Conservation (phyloP, 1,140 invertebrate genomes). For the Latrodectus geometricus region DNA sequence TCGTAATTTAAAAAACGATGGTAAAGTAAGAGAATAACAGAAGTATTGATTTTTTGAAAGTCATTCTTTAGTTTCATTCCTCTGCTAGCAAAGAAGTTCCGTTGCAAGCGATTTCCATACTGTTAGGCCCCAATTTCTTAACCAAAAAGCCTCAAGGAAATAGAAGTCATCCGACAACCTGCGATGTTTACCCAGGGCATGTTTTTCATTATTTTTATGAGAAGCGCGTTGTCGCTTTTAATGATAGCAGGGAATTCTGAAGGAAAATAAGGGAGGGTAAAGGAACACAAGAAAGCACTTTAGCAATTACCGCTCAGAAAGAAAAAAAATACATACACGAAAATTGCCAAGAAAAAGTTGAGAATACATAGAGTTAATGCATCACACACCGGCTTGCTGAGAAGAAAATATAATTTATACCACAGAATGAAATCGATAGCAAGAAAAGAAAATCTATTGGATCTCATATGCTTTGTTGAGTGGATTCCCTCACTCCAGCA, state of each 20-base stretch:
- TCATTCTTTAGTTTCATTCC: too few relatives aligned
- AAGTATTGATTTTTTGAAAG: too few relatives aligned
- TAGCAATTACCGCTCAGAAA: neutral
- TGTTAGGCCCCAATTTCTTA: too few relatives aligned
- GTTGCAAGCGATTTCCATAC: too few relatives aligned
- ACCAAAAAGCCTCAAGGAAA: neutral
- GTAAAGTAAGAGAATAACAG: too few relatives aligned
- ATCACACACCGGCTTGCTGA: neutral
- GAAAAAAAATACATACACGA: neutral
- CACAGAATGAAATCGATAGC: neutral
- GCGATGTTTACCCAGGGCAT: neutral
- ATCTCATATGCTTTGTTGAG: too few relatives aligned
- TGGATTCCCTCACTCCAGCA: too few relatives aligned
- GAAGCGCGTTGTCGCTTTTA: neutral
- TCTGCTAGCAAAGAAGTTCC: too few relatives aligned
- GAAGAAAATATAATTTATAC: neutral
- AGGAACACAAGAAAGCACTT: neutral
- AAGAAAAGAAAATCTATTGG: neutral
- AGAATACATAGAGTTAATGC: neutral
- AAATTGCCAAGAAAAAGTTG: neutral
- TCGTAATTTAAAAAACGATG: too few relatives aligned
- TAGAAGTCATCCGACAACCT: neutral
- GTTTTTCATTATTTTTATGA: conserved; percentile 3
- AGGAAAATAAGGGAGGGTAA: neutral
- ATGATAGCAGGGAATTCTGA: neutral